Base-by-base conservation (phyloP, 2,797 vertebrate species). In the Hypotaenidia philippensis region DNA sequence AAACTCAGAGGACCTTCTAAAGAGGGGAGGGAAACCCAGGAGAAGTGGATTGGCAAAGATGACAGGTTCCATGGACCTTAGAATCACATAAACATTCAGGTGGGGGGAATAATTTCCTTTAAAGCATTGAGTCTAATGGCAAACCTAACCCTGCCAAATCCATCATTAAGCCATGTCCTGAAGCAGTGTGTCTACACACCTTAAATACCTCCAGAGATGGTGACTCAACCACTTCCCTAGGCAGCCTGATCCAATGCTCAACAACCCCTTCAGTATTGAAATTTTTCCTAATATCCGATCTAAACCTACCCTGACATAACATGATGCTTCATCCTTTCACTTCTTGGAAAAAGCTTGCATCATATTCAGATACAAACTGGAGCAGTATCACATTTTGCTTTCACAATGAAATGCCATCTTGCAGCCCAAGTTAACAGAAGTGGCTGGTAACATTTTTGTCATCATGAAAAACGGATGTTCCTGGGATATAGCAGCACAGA, bases 161-260 rank as follows among this genome's bases (percentile, higher is more conserved):
- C 15, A 56, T 5, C 68, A 56, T 15, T 78, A 61, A 61, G 36
- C 26, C 4, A 4, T 4, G 15, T 31, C 38, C 16, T 29, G 32
- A 87, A 83, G 26, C 4, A 7, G 11, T 13, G 41, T 5, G 13
- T 36, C 55, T 29, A 41, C 1, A 1, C 0, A 0, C 18, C n/a
- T 70, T 57, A 70, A 84, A 56, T 7, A 81, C 4, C 13, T 52
- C 13, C 56, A 78, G 23, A 7, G 6, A 34, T 38, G 15, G 41
- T 9, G 9, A 71, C n/a, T 36, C 38, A 38, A 83, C 3, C 14
- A 23, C 27, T 74, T 74, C 32, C 32, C 64, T 10, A 1, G 19
- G 31, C 8, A 83, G 32, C 32, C 45, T 44, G 21, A 19, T 92
- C 12, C 52, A 53, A 4, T 7, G 18, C 31, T 25, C 16, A 26